Evolutionary conservation across 2,797 vertebrate genomes (phyloP).

Genomic region (Falco novaeseelandiae): DNA sequence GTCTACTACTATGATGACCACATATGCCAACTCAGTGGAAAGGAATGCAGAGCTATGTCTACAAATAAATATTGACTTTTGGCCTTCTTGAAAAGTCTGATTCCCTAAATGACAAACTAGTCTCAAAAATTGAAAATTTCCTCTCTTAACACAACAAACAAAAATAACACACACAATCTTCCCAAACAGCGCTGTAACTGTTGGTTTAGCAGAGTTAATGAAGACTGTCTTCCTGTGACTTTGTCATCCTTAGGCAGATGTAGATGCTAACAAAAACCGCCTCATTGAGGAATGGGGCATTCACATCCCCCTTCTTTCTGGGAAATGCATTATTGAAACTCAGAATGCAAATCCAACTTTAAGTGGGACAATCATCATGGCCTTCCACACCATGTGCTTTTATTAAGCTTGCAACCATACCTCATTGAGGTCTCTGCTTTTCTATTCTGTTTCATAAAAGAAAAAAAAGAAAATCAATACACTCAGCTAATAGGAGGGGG

Average conservation of each 20-base stretch:
- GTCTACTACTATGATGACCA: background rate
- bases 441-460: background rate
- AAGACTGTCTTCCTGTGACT: background rate
- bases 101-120: background rate
- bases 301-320: background rate
- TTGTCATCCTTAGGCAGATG: background rate
- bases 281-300: background rate
- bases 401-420: background rate
- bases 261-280: background rate
- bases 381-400: background rate
- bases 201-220: background rate
- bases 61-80: background rate
- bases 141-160: background rate
- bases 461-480: background rate
- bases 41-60: background rate
- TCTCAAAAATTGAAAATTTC: background rate
- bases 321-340: background rate
- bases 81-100: background rate
- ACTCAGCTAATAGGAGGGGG: background rate
- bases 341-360: background rate
- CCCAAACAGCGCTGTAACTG: background rate
- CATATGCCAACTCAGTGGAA: background rate
- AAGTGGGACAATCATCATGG: background rate
- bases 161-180: background rate
- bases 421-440: background rate